These are phyloP conservation scores for Phyllotis vaccarum DNA, from an alignment of 2,797 vertebrate species.

Conservation along the genomic window DNA sequence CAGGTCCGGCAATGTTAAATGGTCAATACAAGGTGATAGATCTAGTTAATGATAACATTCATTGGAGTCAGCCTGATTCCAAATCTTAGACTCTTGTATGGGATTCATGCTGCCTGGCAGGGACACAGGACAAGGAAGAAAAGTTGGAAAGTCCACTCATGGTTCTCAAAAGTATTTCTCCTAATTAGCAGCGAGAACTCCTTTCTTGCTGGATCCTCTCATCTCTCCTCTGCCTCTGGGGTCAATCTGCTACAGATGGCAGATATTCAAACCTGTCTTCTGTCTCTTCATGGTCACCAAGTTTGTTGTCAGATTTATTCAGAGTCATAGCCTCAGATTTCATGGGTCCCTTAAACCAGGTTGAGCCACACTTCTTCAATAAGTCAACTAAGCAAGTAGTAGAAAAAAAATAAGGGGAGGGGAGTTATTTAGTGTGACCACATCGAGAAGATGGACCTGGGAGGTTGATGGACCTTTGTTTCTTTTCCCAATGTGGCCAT, in stretches of 20 bases:
- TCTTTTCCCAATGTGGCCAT: neutral
- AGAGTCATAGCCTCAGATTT: neutral
- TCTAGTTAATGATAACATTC: neutral
- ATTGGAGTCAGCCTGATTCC: neutral
- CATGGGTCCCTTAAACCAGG: neutral
- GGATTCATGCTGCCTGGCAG: neutral
- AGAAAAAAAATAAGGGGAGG: neutral
- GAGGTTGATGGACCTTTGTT: neutral
- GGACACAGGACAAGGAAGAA: neutral
- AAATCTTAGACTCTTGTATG: neutral
- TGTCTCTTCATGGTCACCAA: neutral
- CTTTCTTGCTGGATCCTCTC: neutral
- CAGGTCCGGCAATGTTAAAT: neutral
- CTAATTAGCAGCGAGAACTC: neutral
- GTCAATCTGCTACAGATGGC: neutral
- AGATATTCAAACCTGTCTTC: neutral
- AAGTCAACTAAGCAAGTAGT: neutral
- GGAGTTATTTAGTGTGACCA: neutral
- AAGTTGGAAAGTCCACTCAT: neutral
- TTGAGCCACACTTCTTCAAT: neutral
- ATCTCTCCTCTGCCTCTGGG: too few relatives aligned
- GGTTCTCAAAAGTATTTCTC: neutral
- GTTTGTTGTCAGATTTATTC: neutral
- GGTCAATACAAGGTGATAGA: neutral
- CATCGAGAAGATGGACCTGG: neutral